Conservation (phyloP, 2,888 invertebrate genomes). For the Pollenia labialis region DNA sequence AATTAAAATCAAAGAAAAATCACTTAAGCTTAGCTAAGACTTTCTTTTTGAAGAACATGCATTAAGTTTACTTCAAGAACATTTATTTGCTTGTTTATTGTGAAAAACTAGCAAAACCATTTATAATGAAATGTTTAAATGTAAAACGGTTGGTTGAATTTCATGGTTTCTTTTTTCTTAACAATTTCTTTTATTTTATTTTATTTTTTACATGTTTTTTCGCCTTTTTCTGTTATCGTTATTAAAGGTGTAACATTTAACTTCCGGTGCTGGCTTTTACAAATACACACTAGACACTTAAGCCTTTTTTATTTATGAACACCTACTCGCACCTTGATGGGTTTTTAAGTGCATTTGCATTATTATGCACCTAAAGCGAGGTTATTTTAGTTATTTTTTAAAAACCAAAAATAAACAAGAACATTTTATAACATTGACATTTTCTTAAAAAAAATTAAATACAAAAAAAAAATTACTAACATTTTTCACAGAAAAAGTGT, state of each 20-base stretch:
- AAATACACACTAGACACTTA: conserved; percentile 15
- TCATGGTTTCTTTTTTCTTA: neutral
- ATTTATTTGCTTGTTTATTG: conserved; percentile 8
- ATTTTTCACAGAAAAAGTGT: neutral
- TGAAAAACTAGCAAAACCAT: conserved; percentile 49
- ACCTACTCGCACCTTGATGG: neutral
- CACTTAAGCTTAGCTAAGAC: conserved; percentile 62
- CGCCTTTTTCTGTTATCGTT: conserved; percentile 20
- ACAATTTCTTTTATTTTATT: neutral
- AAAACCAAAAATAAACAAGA: too few species aligned
- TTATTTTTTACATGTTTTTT: neutral
- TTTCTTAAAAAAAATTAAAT: neutral
- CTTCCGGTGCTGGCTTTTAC: conserved; percentile 36
- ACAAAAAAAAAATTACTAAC: neutral
- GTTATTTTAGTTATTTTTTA: neutral
- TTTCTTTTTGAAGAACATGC: conserved; percentile 35
- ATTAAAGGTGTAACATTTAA: conserved; percentile 62
- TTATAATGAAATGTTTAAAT: conserved; percentile 37
- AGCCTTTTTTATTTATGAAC: neutral
- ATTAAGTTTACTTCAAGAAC: conserved; percentile 31
- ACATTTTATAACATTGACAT: neutral
- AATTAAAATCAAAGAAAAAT: conserved; percentile 55
- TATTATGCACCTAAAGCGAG: conserved; percentile 11
- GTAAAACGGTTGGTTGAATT: conserved; percentile 7
- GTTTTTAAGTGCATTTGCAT: conserved; percentile 25